Percentiles rank a stretch among this genome's conserved stretches.
These are phyloP conservation scores for Spisula subtruncata DNA, from an alignment of 2,888 invertebrate genomes.

Conservation along the genomic window DNA sequence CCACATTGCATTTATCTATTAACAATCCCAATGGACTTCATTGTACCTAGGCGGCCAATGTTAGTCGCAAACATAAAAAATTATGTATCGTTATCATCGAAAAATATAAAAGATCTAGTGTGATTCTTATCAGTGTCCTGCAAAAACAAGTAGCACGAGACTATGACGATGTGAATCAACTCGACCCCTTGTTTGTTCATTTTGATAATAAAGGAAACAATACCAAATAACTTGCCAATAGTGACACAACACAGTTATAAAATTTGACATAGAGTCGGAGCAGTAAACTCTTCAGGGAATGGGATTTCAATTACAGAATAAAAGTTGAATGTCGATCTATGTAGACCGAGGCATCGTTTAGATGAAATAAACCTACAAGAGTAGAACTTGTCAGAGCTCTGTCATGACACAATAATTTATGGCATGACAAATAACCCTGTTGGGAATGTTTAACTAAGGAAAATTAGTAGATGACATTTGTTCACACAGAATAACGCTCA, in stretches of 20 bases:
- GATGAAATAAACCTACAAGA: background rate
- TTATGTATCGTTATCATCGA: background rate
- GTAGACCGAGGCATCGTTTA: background rate
- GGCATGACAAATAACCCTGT: too few relatives aligned
- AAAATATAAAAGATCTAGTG: too few relatives aligned
- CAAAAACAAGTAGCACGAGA: background rate
- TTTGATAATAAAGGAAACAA: background rate
- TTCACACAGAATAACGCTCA: too few relatives aligned
- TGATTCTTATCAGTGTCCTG: too few relatives aligned
- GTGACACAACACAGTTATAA: background rate
- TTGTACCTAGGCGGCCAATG: constrained; percentile 2
- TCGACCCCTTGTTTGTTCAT: background rate
- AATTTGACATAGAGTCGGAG: background rate
- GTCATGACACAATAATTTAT: background rate
- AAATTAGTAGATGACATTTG: too few relatives aligned
- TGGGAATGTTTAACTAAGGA: too few relatives aligned
- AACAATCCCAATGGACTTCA: background rate
- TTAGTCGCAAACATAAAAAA: background rate
- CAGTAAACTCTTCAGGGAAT: background rate
- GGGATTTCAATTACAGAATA: background rate
- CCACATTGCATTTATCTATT: background rate
- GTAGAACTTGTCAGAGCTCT: background rate
- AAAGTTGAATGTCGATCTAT: background rate
- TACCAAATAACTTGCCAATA: background rate
- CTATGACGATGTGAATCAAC: background rate